These are phyloP conservation scores for Julus scandinavius DNA, from an alignment of 2,888 invertebrate species.

Conservation along the genomic window DNA sequence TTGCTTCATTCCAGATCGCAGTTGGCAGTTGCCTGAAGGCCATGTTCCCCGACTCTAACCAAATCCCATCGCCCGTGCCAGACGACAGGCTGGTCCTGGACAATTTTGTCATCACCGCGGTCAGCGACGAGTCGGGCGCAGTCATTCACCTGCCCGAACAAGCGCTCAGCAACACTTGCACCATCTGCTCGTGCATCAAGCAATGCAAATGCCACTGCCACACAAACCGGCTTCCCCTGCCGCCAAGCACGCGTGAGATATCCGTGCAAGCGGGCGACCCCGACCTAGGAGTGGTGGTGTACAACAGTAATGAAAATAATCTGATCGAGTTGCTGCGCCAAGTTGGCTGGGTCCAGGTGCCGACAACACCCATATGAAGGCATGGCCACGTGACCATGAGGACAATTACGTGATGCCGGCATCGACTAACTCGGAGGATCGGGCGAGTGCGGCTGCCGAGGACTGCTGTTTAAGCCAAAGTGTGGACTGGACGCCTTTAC, in stretches of 20 bases:
- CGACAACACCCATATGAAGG: background rate
- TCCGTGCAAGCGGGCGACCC: background rate
- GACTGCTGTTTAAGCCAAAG: constrained; percentile 26
- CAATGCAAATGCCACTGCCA: background rate
- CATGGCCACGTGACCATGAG: background rate
- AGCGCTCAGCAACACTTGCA: background rate
- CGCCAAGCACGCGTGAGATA: background rate
- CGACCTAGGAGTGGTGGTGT: background rate
- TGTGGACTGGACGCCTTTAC: background rate
- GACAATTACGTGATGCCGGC: background rate
- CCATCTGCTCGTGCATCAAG: background rate
- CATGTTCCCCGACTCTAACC: background rate
- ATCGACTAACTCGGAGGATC: background rate
- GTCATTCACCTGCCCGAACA: background rate
- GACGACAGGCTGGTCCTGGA: background rate
- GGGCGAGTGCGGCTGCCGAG: background rate
- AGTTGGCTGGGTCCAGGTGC: background rate
- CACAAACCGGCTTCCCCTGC: background rate
- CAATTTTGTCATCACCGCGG: background rate
- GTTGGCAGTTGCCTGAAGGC: background rate
- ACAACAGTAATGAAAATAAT: background rate
- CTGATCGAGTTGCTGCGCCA: background rate
- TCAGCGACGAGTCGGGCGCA: background rate
- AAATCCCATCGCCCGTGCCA: background rate
- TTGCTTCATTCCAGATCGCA: background rate